Evolutionary conservation across 2,113 vertebrate species (phyloP).

Genomic region (Stigmatopora nigra): DNA sequence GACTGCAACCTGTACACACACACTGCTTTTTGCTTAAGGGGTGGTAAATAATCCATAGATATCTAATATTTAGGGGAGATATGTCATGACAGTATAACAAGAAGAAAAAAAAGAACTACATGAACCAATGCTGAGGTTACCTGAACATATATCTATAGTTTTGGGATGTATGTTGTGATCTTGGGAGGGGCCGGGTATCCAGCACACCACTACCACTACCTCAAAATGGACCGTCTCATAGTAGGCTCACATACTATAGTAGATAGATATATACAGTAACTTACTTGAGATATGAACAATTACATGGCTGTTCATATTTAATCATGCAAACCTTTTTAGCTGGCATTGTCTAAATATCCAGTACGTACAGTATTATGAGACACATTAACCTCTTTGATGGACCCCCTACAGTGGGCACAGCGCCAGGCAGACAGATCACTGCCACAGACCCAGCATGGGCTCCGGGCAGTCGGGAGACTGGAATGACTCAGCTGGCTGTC

Average conservation of each 20-base stretch:
- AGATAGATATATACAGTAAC: background rate
- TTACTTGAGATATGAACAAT: background rate
- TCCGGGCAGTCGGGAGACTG: conserved; percentile 15
- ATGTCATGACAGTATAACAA: background rate
- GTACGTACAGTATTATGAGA: background rate
- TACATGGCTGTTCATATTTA: conserved; percentile 21
- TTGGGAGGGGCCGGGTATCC: background rate
- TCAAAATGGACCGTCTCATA: background rate
- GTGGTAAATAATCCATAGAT: background rate
- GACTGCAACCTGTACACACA: background rate
- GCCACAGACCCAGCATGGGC: conserved; percentile 25
- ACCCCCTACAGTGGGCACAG: conserved; percentile 25
- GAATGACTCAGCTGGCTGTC: conserved; percentile 53
- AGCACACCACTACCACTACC: background rate
- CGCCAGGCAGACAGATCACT: conserved; percentile 56
- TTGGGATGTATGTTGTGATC: too few relatives aligned
- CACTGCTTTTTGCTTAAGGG: background rate
- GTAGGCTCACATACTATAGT: too few relatives aligned
- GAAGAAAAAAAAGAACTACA: background rate
- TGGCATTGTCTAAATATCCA: conserved; percentile 9
- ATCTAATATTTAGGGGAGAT: background rate
- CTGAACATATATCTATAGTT: too few relatives aligned
- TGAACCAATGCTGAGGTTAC: too few relatives aligned
- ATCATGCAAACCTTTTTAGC: conserved; percentile 8
- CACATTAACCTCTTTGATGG: conserved; percentile 1